phyloP scores from a whole-genome alignment of 2,888 invertebrate genomes.

The Autographa gamma region DNA sequence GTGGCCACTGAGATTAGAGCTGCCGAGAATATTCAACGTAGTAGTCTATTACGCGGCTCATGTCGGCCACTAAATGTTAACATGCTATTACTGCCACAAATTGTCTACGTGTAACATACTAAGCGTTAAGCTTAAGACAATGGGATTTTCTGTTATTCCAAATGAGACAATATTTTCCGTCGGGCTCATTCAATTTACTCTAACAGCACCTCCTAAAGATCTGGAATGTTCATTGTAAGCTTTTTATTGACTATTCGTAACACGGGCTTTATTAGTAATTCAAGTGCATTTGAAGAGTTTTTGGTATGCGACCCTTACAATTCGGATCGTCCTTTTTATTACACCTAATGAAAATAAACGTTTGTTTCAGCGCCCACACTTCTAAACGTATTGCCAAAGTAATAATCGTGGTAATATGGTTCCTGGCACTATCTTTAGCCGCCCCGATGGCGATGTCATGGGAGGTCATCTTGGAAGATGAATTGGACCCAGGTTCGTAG shows the following conservation, averaged over 20 bases:
- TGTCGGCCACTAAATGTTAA: background rate
- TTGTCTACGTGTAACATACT: background rate
- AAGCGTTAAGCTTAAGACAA: background rate
- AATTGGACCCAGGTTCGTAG: slow-evolving; percentile 78
- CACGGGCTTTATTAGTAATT: background rate
- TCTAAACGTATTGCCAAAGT: slow-evolving; percentile 93
- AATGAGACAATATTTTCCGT: background rate
- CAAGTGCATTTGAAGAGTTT: background rate
- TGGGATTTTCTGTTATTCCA: background rate
- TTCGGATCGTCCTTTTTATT: slow-evolving; percentile 2
- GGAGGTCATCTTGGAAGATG: slow-evolving; percentile 87
- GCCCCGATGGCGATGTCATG: slow-evolving; percentile 91
- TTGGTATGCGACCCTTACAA: background rate
- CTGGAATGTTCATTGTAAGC: background rate
- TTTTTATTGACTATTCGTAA: background rate
- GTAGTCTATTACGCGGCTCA: background rate
- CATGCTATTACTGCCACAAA: background rate
- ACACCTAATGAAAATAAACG: slow-evolving; percentile 6
- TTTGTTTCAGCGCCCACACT: slow-evolving; percentile 91
- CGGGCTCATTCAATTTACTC: background rate
- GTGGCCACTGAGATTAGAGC: background rate
- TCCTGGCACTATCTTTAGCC: slow-evolving; percentile 90
- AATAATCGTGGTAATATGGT: slow-evolving; percentile 93
- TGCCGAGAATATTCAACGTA: background rate
- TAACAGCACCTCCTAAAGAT: background rate